Conservation (phyloP, 2,797 vertebrate species). For the Etheostoma nigrum region DNA sequence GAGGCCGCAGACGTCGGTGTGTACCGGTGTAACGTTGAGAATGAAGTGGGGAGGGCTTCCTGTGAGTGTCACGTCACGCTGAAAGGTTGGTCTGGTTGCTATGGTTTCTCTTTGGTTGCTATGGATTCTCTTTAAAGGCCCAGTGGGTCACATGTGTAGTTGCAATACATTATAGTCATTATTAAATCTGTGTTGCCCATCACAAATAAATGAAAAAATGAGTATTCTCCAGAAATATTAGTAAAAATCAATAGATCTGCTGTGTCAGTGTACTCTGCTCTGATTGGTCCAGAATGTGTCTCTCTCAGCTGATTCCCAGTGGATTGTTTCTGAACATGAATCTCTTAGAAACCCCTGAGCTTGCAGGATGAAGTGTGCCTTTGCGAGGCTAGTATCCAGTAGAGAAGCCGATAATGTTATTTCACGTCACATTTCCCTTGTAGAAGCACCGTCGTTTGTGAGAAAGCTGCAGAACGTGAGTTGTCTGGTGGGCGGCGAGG, state of each 20-base stretch:
- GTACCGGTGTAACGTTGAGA: conserved; percentile 93
- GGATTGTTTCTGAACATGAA: not conserved
- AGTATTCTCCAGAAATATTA: no score
- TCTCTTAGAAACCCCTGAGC: not conserved
- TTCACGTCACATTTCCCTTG: conserved; percentile 33
- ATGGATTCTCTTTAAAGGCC: not conserved
- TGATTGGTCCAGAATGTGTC: not conserved
- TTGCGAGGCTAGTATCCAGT: conserved; percentile 14
- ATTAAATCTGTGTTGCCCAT: no score
- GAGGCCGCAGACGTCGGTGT: conserved; percentile 89
- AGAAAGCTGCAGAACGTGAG: conserved; percentile 92
- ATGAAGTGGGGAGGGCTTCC: conserved; percentile 91
- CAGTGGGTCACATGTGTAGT: no score
- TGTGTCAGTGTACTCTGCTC: no score
- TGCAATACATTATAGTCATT: no score
- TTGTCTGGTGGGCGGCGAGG: conserved; percentile 88
- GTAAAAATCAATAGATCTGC: no score
- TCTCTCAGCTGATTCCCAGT: not conserved
- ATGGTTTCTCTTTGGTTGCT: no score
- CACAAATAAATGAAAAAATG: no score
- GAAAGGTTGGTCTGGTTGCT: conserved; percentile 91
- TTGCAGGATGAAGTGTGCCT: not conserved
- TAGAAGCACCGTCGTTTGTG: conserved; percentile 95
- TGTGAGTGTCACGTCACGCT: conserved; percentile 90
- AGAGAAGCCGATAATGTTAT: not conserved